A percentile compares a stretch with the other conserved stretches of the same genome.
These are phyloP conservation scores for Xanthorhoe designata DNA, from an alignment of 2,888 invertebrate genomes.

Conservation along the genomic window DNA sequence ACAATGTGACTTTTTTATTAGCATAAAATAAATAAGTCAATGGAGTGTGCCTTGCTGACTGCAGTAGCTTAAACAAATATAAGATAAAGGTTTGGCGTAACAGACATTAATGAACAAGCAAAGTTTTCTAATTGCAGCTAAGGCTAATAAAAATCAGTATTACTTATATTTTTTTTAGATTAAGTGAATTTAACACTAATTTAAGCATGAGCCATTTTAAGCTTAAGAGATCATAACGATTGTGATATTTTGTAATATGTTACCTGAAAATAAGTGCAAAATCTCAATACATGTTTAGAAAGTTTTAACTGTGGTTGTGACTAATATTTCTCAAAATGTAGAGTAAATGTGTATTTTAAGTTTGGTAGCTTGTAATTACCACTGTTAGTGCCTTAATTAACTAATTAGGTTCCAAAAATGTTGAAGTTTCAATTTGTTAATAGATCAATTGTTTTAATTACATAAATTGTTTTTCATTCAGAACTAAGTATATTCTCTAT, in stretches of 20 bases:
- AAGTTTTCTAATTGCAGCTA: neutral
- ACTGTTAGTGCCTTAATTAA: slow-evolving; percentile 10
- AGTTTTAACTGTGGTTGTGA: slow-evolving; percentile 24
- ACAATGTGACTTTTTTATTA: neutral
- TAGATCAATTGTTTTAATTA: neutral
- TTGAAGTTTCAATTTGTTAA: slow-evolving; percentile 7
- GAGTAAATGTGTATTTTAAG: slow-evolving; percentile 2
- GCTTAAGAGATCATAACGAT: slow-evolving; percentile 3
- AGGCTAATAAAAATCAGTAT: slow-evolving; percentile 2
- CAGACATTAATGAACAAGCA: neutral
- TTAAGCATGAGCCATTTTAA: slow-evolving; percentile 19
- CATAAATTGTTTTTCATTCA: neutral
- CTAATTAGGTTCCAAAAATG: slow-evolving; percentile 9
- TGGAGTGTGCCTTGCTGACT: neutral
- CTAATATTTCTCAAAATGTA: slow-evolving; percentile 12
- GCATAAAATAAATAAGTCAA: neutral
- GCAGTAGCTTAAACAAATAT: neutral
- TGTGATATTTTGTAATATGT: slow-evolving; percentile 38
- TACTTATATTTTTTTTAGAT: neutral
- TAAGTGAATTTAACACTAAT: slow-evolving; percentile 11
- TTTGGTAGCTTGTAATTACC: slow-evolving; percentile 14
- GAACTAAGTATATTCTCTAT: neutral
- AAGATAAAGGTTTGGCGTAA: neutral
- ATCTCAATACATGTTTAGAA: slow-evolving; percentile 17
- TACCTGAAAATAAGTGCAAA: slow-evolving; percentile 30